A percentile compares a stretch with the other conserved stretches of the same genome.
Conservation (phyloP, 2,888 invertebrate species). For the Empis stercorea region DNA sequence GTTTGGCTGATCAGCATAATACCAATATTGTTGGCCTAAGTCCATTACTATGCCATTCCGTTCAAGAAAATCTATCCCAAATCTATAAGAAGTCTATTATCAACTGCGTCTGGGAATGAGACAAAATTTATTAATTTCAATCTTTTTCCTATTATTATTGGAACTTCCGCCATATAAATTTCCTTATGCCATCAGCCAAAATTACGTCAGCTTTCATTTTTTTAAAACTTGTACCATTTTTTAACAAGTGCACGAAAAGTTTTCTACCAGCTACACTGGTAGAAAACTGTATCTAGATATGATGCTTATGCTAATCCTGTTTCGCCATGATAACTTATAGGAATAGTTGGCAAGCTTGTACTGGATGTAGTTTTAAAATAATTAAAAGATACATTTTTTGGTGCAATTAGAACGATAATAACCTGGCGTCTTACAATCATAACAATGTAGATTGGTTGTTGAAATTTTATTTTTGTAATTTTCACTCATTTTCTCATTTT, state of each 20-base stretch:
- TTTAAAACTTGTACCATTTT: conserved; percentile 1
- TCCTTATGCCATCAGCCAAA: conserved; percentile 2
- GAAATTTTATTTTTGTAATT: not conserved
- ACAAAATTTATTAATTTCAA: conserved; percentile 3
- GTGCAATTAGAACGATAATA: not conserved
- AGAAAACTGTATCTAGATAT: no score
- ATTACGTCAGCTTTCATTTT: not conserved
- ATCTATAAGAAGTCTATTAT: not conserved
- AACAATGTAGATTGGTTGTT: not conserved
- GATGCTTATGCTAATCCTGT: not conserved
- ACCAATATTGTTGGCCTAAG: not conserved
- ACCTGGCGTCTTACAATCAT: not conserved
- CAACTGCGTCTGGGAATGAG: not conserved
- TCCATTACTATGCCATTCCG: not conserved
- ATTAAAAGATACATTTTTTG: conserved; percentile 2
- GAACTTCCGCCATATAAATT: conserved; percentile 2
- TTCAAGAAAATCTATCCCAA: conserved; percentile 3
- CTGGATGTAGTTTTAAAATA: not conserved
- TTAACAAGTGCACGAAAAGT: conserved; percentile 1
- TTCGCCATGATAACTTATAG: not conserved
- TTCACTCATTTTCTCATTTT: not conserved
- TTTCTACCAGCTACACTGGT: conserved; percentile 5
- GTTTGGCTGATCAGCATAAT: not conserved
- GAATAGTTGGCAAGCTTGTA: conserved; percentile 1
- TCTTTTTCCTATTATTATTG: conserved; percentile 2